These are phyloP conservation scores for Metopolophium dirhodum DNA, from an alignment of 1,140 invertebrate species.

Conservation along the genomic window DNA sequence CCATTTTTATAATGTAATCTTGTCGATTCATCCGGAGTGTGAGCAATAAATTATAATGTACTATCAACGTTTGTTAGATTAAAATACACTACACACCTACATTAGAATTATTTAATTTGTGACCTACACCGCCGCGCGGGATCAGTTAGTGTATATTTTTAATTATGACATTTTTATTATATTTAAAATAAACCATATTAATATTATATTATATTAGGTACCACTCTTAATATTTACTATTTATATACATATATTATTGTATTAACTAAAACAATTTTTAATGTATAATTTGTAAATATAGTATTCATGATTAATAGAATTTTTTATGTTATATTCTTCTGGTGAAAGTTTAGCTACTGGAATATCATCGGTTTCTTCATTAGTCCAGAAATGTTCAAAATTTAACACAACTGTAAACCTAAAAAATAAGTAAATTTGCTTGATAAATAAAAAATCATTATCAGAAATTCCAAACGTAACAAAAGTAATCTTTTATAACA, in stretches of 20 bases:
- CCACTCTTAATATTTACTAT: background rate
- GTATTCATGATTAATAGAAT: constrained; percentile 15
- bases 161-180: background rate
- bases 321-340: background rate
- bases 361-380: constrained; percentile 19
- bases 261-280: background rate
- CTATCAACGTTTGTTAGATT: too few relatives aligned
- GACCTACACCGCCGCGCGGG: too few relatives aligned
- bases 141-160: background rate
- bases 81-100: too few relatives aligned
- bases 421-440: background rate
- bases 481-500: background rate
- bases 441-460: background rate
- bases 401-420: constrained; percentile 15
- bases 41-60: too few relatives aligned
- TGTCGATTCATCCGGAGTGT: too few relatives aligned
- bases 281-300: constrained; percentile 5
- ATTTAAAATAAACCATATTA: background rate
- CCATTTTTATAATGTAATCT: too few relatives aligned
- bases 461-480: background rate
- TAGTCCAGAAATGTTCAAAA: constrained; percentile 35
- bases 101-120: too few relatives aligned
- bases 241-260: background rate
- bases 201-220: background rate
- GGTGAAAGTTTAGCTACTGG: background rate